Percentiles rank a stretch among this genome's conserved stretches.
Evolutionary conservation across 2,888 invertebrate genomes (phyloP).

Genomic region (Rhorus exstirpatorius): DNA sequence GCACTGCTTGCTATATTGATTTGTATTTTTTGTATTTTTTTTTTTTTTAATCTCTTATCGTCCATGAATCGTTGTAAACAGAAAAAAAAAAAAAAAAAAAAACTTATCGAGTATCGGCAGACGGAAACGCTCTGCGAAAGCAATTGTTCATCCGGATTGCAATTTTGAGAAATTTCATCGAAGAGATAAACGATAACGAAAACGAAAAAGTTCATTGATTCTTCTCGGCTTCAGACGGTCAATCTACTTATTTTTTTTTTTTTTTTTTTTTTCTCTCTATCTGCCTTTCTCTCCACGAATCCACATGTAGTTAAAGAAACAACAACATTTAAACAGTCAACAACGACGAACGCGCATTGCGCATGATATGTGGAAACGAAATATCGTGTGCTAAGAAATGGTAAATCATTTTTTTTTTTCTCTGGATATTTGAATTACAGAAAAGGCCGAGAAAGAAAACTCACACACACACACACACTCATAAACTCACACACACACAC

Average conservation of each 20-base stretch:
- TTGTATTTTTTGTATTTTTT: constrained; percentile 54
- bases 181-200: constrained; percentile 37
- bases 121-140: constrained; percentile 12
- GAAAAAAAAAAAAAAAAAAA: constrained; percentile 40
- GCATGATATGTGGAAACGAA: constrained; percentile 50
- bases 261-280: constrained; percentile 68
- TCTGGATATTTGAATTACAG: constrained; percentile 69
- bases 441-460: constrained; percentile 38
- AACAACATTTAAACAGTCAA: constrained; percentile 42
- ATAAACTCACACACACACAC: constrained; percentile 70
- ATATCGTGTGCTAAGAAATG: constrained; percentile 56
- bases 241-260: constrained; percentile 62
- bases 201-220: constrained; percentile 31
- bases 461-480: constrained; percentile 9
- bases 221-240: constrained; percentile 13
- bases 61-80: constrained; percentile 63
- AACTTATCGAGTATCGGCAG: constrained; percentile 51
- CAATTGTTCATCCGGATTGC: constrained; percentile 16
- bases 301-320: constrained; percentile 38
- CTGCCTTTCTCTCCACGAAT: constrained; percentile 71
- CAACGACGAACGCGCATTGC: constrained; percentile 54
- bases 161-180: constrained; percentile 17
- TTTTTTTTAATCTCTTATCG: constrained; percentile 53
- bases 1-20: constrained; percentile 57
- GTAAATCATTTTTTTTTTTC: constrained; percentile 72